Conservation (phyloP, 1,140 invertebrate species). For the Colletes latitarsis region DNA sequence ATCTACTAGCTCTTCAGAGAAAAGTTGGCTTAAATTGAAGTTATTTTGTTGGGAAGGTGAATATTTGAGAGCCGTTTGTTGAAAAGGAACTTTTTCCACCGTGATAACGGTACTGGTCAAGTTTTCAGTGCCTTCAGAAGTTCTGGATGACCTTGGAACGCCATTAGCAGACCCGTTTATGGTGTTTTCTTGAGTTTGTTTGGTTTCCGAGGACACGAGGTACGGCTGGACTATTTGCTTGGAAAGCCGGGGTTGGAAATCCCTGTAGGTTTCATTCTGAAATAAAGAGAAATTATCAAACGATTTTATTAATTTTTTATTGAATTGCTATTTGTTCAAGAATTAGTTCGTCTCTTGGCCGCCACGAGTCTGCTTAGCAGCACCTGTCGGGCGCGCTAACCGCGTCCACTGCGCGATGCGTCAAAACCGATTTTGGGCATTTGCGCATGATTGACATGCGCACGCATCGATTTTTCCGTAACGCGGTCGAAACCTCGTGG, state of each 20-base stretch:
- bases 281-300: neutral
- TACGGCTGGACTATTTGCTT: slow-evolving; percentile 38
- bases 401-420: too few species aligned
- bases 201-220: neutral
- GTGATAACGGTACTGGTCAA: neutral
- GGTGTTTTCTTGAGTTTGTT: neutral
- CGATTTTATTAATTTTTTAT: too few species aligned
- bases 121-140: neutral
- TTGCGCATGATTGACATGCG: too few species aligned
- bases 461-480: too few species aligned
- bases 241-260: neutral
- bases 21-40: neutral
- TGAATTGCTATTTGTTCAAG: too few species aligned
- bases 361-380: too few species aligned
- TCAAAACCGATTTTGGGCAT: too few species aligned
- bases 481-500: too few species aligned
- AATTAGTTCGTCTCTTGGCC: too few species aligned
- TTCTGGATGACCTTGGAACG: neutral
- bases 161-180: neutral
- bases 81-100: neutral
- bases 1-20: neutral
- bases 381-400: too few species aligned
- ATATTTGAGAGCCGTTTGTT: neutral
- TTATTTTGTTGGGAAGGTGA: neutral
- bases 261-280: slow-evolving; percentile 11